phyloP scores from a whole-genome alignment of 2,797 vertebrate genomes.

The Rhinichthys osculus region DNA sequence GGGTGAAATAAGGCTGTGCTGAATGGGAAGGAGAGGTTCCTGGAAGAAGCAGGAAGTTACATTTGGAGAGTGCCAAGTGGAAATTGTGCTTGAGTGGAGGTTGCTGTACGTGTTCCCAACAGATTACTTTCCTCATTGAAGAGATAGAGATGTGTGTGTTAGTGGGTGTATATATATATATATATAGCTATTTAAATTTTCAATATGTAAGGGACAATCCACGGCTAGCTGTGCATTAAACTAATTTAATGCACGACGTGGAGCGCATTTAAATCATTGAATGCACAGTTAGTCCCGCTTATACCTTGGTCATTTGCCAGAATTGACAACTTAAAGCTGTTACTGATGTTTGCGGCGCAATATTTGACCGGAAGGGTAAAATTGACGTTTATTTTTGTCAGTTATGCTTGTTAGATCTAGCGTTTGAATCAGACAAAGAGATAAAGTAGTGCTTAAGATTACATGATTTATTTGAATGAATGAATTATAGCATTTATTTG shows the following conservation, averaged over 20 bases:
- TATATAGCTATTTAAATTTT: no score
- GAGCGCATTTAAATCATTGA: background rate
- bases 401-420: no score
- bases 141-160: slow-evolving; percentile 1
- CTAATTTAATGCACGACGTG: background rate
- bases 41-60: slow-evolving; percentile 15
- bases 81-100: slow-evolving; percentile 17
- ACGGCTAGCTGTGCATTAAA: background rate
- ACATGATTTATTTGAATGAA: no score
- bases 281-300: background rate
- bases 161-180: background rate
- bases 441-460: no score
- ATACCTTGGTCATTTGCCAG: background rate
- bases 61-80: background rate
- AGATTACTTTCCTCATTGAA: background rate
- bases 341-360: background rate
- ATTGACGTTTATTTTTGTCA: no score
- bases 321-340: no score
- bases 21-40: slow-evolving; percentile 7
- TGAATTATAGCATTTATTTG: no score
- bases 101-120: background rate
- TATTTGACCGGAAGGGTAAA: no score
- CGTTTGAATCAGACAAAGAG: no score
- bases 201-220: background rate
- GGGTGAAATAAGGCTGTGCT: slow-evolving; percentile 25